These are phyloP conservation scores for Sylvietta virens DNA, from an alignment of 2,113 vertebrate genomes.

Conservation along the genomic window DNA sequence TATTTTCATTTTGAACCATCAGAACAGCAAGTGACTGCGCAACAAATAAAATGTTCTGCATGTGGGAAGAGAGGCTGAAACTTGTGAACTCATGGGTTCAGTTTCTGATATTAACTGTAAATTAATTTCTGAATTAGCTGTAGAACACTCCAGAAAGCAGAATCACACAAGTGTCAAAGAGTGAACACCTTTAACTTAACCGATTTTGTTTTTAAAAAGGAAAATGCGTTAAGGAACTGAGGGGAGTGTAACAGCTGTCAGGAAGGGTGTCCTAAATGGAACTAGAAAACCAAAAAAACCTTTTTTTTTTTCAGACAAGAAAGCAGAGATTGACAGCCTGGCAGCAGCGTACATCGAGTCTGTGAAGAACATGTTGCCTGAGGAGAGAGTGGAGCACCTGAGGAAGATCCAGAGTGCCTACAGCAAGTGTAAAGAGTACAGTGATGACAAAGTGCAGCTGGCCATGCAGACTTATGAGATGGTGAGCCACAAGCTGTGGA, in stretches of 20 bases:
- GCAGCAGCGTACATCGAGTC: slow-evolving; percentile 89
- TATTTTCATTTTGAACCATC: not conserved
- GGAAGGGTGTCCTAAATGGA: not conserved
- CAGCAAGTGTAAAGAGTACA: slow-evolving; percentile 94
- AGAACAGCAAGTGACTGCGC: not conserved
- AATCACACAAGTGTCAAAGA: not conserved
- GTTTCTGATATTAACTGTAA: not conserved
- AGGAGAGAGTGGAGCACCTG: slow-evolving; percentile 88
- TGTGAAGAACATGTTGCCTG: slow-evolving; percentile 81
- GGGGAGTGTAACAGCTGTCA: not conserved
- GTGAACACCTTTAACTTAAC: not conserved
- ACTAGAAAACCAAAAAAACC: fast-evolving
- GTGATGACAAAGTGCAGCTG: slow-evolving; percentile 96
- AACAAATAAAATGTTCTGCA: fast-evolving
- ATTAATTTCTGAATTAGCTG: not conserved
- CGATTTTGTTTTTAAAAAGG: not conserved
- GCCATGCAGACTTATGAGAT: slow-evolving; percentile 99
- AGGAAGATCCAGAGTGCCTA: slow-evolving; percentile 93
- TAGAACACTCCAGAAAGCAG: not conserved
- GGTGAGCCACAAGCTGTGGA: slow-evolving; percentile 77
- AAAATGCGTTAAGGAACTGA: fast-evolving
- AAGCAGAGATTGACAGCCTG: slow-evolving; percentile 89
- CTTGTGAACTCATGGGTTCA: fast-evolving
- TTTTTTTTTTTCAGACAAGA: slow-evolving; percentile 83
- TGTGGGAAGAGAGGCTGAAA: not conserved